Conservation (phyloP, 2,113 vertebrate genomes). For the Toxotes chatareus region DNA sequence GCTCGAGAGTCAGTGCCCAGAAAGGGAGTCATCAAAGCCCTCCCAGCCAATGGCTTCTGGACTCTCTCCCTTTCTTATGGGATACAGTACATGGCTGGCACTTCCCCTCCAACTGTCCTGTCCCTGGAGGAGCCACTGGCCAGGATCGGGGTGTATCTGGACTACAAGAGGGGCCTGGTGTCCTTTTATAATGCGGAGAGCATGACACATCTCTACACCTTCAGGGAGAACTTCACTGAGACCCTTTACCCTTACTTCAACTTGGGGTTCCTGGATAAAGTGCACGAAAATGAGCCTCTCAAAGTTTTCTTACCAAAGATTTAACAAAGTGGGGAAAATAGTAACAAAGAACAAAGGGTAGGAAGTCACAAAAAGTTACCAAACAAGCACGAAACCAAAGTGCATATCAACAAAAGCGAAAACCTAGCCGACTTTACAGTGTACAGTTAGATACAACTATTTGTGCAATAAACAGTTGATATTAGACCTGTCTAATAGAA, state of each 20-base stretch:
- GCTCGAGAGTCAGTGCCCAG: slow-evolving; percentile 84
- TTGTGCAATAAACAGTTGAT: not conserved
- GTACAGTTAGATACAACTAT: slow-evolving; percentile 7
- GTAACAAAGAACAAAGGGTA: no score
- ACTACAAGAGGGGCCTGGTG: slow-evolving; percentile 86
- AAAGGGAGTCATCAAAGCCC: slow-evolving; percentile 87
- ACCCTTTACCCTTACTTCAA: slow-evolving; percentile 87
- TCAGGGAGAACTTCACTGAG: slow-evolving; percentile 83
- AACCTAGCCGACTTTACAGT: not conserved
- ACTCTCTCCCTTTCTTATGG: slow-evolving; percentile 87
- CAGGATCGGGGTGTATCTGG: slow-evolving; percentile 84
- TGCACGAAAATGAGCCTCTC: slow-evolving; percentile 87
- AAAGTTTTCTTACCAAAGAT: slow-evolving; percentile 87
- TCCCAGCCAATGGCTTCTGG: slow-evolving; percentile 87
- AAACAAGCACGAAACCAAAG: not conserved
- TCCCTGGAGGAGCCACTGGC: slow-evolving; percentile 81
- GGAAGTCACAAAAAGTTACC: not conserved
- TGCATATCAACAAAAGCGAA: not conserved
- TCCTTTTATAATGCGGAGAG: slow-evolving; percentile 87
- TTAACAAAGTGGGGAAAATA: slow-evolving; percentile 51
- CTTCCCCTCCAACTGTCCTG: slow-evolving; percentile 83
- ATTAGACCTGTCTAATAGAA: not conserved
- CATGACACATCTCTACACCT: slow-evolving; percentile 87
- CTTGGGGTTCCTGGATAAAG: slow-evolving; percentile 85
- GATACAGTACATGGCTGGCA: slow-evolving; percentile 86